Evolutionary conservation across 2,113 vertebrate genomes (phyloP).

Genomic region (Sinocyclocheilus anshuiensis): DNA sequence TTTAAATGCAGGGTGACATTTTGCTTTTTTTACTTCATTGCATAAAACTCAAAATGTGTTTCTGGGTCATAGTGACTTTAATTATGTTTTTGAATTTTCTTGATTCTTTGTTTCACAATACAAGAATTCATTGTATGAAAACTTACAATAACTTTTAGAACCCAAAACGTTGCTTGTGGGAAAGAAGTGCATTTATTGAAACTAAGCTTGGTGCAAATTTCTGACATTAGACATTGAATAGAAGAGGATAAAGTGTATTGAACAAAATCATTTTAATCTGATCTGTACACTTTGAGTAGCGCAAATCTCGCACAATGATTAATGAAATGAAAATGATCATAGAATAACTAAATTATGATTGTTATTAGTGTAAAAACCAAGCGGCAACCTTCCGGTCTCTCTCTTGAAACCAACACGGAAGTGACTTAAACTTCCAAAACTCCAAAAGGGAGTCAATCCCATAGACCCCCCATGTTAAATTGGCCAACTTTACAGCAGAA

Average conservation of each 20-base stretch:
- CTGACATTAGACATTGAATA: background rate
- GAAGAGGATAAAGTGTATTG: background rate
- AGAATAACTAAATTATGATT: background rate
- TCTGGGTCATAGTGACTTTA: background rate
- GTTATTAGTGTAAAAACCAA: background rate
- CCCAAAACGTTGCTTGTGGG: background rate
- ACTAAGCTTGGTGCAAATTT: background rate
- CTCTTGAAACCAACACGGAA: no score
- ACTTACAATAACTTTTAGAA: background rate
- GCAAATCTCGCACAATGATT: background rate
- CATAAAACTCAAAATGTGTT: background rate
- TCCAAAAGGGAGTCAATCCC: no score
- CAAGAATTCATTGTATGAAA: background rate
- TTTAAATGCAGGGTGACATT: background rate
- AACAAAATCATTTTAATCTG: background rate
- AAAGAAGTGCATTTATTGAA: background rate
- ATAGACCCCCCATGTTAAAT: no score
- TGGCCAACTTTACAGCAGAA: no score
- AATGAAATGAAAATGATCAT: background rate
- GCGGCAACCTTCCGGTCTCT: no score
- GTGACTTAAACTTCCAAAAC: no score
- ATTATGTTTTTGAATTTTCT: background rate
- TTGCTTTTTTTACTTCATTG: background rate
- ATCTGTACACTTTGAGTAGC: background rate
- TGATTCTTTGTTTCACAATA: background rate